Conservation (phyloP, 2,888 invertebrate genomes). For the Tipula lateralis region DNA sequence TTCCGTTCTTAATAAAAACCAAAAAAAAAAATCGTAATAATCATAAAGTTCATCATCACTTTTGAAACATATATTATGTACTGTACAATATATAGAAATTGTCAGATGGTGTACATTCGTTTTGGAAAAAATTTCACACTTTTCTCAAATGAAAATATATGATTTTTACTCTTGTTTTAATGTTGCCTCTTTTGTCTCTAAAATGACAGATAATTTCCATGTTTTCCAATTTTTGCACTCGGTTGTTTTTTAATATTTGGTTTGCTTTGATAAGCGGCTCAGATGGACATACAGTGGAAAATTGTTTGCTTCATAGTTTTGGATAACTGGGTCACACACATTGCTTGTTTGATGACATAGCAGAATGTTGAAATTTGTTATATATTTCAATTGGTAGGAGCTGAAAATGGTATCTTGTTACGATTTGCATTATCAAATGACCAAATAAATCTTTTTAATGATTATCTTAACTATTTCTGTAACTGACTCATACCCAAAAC, state of each 20-base stretch:
- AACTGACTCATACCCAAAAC: too few species aligned
- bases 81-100: neutral
- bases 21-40: too few species aligned
- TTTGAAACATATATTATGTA: neutral
- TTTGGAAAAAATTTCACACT: neutral
- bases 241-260: neutral
- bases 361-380: too few species aligned
- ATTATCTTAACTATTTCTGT: too few species aligned
- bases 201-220: neutral
- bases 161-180: neutral
- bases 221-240: neutral
- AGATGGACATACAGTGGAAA: neutral
- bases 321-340: neutral
- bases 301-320: neutral
- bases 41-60: constrained; percentile 1
- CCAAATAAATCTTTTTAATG: too few species aligned
- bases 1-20: neutral
- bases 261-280: neutral
- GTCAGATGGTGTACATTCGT: neutral
- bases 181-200: neutral
- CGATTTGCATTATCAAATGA: too few species aligned
- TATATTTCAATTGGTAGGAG: too few species aligned
- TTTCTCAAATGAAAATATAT: neutral
- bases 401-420: too few species aligned
- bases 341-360: neutral